Conservation (phyloP, 1,140 invertebrate species). For the Lasioglossum baleicum region DNA sequence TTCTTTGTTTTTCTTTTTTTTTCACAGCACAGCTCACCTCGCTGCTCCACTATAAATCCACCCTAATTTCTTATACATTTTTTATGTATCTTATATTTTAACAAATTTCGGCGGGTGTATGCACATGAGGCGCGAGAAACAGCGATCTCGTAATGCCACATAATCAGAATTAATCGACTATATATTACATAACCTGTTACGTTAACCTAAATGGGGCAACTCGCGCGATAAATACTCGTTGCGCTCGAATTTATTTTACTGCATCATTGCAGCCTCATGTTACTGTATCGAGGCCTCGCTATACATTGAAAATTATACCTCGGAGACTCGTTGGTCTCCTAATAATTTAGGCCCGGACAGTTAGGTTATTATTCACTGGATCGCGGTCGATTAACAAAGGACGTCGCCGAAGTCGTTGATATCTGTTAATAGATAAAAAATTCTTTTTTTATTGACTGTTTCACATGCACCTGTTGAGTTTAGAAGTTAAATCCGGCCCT, state of each 20-base stretch:
- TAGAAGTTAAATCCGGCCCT: too few relatives aligned
- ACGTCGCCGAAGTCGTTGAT: too few relatives aligned
- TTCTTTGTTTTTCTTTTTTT: too few relatives aligned
- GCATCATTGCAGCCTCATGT: background rate
- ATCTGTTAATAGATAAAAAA: too few relatives aligned
- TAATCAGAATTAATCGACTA: slow-evolving; percentile 38
- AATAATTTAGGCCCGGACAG: slow-evolving; percentile 1
- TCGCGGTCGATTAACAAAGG: background rate
- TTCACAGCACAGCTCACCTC: too few relatives aligned
- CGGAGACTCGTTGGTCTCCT: background rate
- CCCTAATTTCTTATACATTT: too few relatives aligned
- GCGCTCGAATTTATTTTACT: slow-evolving; percentile 28
- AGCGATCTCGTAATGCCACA: background rate
- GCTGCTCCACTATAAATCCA: too few relatives aligned
- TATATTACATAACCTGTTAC: slow-evolving; percentile 32
- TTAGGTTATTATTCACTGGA: background rate
- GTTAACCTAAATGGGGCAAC: slow-evolving; percentile 31
- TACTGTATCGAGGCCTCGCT: background rate
- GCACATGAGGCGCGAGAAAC: background rate
- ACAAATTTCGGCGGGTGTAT: slow-evolving; percentile 17
- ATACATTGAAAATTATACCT: slow-evolving; percentile 6
- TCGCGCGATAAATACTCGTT: slow-evolving; percentile 12
- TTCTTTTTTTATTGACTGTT: too few relatives aligned
- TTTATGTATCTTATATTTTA: background rate
- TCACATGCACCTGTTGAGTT: too few relatives aligned